Evolutionary conservation across 2,888 invertebrate species (phyloP).

Genomic region (Saturnia japonica): DNA sequence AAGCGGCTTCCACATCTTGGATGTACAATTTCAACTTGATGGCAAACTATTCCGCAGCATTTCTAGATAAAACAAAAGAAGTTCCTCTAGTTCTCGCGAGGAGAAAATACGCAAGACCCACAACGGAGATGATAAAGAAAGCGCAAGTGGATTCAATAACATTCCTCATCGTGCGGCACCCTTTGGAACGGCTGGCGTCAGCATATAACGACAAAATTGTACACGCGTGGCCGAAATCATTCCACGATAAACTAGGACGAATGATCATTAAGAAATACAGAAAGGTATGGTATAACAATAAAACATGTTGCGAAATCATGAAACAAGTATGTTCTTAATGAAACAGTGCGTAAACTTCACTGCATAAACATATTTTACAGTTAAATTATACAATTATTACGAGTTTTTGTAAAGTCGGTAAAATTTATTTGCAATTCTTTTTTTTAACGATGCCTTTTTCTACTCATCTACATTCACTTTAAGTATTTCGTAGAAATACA

Average conservation of each 20-base stretch:
- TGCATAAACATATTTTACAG: background rate
- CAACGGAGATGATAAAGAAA: conserved; percentile 86
- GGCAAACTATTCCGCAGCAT: conserved; percentile 90
- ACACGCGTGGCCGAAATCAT: conserved; percentile 90
- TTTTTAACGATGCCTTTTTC: background rate
- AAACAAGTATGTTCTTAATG: background rate
- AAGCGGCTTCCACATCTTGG: conserved; percentile 95
- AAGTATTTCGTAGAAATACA: too few species aligned
- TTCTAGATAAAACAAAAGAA: conserved; percentile 88
- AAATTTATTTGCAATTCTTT: background rate
- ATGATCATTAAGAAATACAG: conserved; percentile 89
- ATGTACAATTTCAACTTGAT: conserved; percentile 95
- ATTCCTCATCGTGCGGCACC: conserved; percentile 91
- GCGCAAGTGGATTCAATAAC: conserved; percentile 90
- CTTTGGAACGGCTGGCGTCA: conserved; percentile 88
- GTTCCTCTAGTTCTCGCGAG: conserved; percentile 90
- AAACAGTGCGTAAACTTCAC: background rate
- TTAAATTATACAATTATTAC: background rate
- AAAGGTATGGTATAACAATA: conserved; percentile 65
- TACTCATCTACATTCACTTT: background rate
- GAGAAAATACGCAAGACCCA: conserved; percentile 89
- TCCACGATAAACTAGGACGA: conserved; percentile 90
- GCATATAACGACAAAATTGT: conserved; percentile 93
- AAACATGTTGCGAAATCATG: background rate
- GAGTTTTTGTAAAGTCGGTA: conserved; percentile 2